A percentile compares a stretch with the other conserved stretches of the same genome.
Evolutionary conservation across 2,888 invertebrate genomes (phyloP).

Genomic region (Sinhomidia bicolor): DNA sequence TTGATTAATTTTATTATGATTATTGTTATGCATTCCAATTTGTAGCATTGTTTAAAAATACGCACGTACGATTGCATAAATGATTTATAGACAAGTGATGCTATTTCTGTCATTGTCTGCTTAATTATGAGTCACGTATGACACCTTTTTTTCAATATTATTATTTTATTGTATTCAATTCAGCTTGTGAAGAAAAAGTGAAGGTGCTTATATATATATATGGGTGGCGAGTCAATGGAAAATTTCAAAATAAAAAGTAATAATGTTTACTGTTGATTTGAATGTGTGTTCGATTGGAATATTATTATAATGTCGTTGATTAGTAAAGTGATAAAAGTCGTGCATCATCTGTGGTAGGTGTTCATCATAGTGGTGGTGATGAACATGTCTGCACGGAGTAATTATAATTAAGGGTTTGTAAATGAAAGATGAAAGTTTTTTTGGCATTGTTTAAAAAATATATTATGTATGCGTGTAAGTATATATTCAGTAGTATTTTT

Average conservation of each 20-base stretch:
- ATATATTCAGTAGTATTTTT: too few relatives aligned
- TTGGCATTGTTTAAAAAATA: constrained; percentile 41
- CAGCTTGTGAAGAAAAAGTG: not conserved
- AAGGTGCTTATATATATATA: constrained; percentile 3
- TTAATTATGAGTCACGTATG: constrained; percentile 64
- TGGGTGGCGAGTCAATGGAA: constrained; percentile 8
- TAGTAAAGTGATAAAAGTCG: constrained; percentile 62
- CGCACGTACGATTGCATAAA: not conserved
- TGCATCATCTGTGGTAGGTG: not conserved
- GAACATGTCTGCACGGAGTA: not conserved
- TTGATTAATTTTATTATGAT: too few relatives aligned
- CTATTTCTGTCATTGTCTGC: constrained; percentile 40
- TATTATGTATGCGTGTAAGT: too few relatives aligned
- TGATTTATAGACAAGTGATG: not conserved
- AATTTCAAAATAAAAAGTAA: not conserved
- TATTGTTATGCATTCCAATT: constrained; percentile 20
- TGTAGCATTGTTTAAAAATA: constrained; percentile 37
- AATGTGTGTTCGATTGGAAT: constrained; percentile 26
- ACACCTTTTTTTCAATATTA: constrained; percentile 17
- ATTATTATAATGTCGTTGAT: too few relatives aligned
- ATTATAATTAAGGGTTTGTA: constrained; percentile 28
- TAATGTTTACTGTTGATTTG: not conserved
- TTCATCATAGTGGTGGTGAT: too few relatives aligned
- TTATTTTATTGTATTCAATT: too few relatives aligned
- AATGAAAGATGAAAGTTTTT: constrained; percentile 20